Evolutionary conservation across 1,140 invertebrate genomes (phyloP), one percentile per base, ranked within the genome.

Genomic region (Liolophura sinensis): DNA sequence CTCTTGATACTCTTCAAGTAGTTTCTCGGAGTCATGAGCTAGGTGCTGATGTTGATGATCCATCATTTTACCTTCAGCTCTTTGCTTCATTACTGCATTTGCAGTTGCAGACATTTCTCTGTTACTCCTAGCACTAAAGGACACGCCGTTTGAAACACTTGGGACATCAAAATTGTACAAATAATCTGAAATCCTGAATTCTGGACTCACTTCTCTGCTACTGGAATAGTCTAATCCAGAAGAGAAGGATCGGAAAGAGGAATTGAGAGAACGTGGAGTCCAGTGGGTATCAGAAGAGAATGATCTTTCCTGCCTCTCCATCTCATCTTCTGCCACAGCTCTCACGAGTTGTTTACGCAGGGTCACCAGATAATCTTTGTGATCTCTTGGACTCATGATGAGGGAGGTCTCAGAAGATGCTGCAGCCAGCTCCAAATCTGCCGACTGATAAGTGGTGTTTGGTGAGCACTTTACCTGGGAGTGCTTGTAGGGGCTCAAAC

Each of bases 331-430:
- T 22, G 73, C 73, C n/a, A 59, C 59, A n/a, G 65, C 68, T 25
- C 20, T 27, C 18, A 79, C 73, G 7, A 79, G 24, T 15, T 72
- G 55, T 49, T 67, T 70, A 24, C 76, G 55, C 56, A 78, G 60
- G 50, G 64, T 52, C 0, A 76, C 62, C 25, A 78, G 64, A 62
- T 78, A 70, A 31, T 71, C 62, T 50, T 59, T 70, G 57, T 72
- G 74, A 63, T 78, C 69, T 55, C 60, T 68, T 31, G 77, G 75
- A 55, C 72, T 76, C 73, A 77, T 73, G 46, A 60, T 24, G 12
- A 63, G 66, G 24, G 54, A 48, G 24, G 68, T 47, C 40, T 50
- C 54, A 11, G 56, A 60, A 24, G 52, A 64, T 46, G 57, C 57
- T 18, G 40, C 50, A 7, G 25, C 15, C 47, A 60, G 58, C 1